Percentiles rank a stretch among this genome's conserved stretches.
These are phyloP conservation scores for Caenorhabditis sp. DNA, from an alignment of 2,888 invertebrate genomes.

Conservation along the genomic window DNA sequence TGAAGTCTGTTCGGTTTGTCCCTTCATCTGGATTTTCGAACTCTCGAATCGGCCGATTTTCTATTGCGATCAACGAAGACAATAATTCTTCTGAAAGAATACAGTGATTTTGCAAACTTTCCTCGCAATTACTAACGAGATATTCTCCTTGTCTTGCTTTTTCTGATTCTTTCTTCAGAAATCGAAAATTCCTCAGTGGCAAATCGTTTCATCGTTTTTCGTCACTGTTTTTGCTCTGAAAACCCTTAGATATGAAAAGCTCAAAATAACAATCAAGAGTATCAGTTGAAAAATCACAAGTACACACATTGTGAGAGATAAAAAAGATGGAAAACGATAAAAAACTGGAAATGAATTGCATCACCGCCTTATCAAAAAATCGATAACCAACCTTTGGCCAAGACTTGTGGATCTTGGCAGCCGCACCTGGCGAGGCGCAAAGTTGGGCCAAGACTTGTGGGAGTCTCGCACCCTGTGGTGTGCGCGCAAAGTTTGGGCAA, in stretches of 20 bases:
- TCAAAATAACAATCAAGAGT: neutral
- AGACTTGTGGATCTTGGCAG: neutral
- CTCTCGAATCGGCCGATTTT: too few relatives aligned
- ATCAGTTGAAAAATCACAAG: neutral
- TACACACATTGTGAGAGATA: neutral
- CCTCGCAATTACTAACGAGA: neutral
- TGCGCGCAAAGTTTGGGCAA: neutral
- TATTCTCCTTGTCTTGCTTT: too few relatives aligned
- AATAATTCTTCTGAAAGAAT: too few relatives aligned
- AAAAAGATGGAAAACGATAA: neutral
- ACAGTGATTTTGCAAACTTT: neutral
- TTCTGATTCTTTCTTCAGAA: too few relatives aligned
- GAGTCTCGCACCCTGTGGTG: neutral
- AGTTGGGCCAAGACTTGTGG: neutral
- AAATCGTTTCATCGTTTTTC: too few relatives aligned
- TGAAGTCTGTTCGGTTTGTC: neutral
- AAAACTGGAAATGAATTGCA: neutral
- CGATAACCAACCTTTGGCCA: constrained; percentile 2
- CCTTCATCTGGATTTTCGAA: too few relatives aligned
- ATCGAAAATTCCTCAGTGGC: too few relatives aligned
- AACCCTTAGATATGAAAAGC: too few relatives aligned
- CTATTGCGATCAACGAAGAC: too few relatives aligned
- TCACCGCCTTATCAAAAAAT: neutral
- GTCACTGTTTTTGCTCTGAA: too few relatives aligned
- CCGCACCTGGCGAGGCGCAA: neutral